phyloP scores from a whole-genome alignment of 1,140 invertebrate genomes.

The Drosophila ambigua region DNA sequence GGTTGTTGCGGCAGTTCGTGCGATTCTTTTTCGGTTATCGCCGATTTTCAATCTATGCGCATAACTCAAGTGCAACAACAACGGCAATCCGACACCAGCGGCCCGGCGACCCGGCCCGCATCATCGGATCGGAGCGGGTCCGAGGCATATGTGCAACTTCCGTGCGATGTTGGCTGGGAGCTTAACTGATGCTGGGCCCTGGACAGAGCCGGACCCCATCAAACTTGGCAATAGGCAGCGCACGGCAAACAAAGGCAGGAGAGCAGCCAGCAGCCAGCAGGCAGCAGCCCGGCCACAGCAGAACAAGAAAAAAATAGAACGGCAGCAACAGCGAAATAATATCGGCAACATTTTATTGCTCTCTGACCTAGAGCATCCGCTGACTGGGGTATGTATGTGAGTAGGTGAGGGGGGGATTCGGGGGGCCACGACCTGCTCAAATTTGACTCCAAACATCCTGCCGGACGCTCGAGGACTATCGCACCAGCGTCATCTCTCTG shows the following conservation, averaged over 20 bases:
- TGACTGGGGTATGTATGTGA: constrained; percentile 8
- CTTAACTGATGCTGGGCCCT: constrained; percentile 72
- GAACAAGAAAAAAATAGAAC: constrained; percentile 57
- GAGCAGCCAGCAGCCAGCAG: constrained; percentile 12
- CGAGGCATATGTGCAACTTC: constrained; percentile 79
- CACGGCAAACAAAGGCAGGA: constrained; percentile 29
- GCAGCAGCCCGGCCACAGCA: constrained; percentile 2
- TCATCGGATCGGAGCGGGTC: constrained; percentile 47
- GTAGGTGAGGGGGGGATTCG: constrained; percentile 14
- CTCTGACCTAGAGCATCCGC: constrained; percentile 70
- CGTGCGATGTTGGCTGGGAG: constrained; percentile 50
- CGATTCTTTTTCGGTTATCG: constrained; percentile 80
- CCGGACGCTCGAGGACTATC: constrained; percentile 70
- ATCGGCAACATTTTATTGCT: constrained; percentile 83
- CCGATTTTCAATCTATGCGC: constrained; percentile 80
- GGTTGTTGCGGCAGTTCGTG: constrained; percentile 61
- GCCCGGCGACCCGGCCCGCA: constrained; percentile 45
- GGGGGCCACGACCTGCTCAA: constrained; percentile 61
- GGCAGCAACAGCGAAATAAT: constrained; percentile 70
- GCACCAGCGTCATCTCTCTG: constrained; percentile 47
- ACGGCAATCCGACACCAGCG: constrained; percentile 49
- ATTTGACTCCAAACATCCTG: constrained; percentile 67
- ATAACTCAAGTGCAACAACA: constrained; percentile 75
- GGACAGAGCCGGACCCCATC: constrained; percentile 52
- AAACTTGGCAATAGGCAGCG: constrained; percentile 76